Conservation (phyloP, 2,113 vertebrate genomes). For the Catagonus wagneri region DNA sequence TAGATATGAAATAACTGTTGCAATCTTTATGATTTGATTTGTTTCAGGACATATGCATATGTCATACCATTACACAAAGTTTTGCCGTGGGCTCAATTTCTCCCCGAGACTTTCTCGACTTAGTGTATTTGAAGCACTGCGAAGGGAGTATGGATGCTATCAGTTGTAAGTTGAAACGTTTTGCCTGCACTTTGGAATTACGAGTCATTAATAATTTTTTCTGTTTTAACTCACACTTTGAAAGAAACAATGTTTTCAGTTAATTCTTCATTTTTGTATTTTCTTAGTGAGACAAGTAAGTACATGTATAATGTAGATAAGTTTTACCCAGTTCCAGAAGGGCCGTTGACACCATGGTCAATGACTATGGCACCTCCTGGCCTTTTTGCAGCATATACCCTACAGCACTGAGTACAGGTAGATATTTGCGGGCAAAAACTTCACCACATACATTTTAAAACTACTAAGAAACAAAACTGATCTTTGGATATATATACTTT, state of each 20-base stretch:
- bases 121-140: conserved; percentile 80
- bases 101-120: conserved; percentile 84
- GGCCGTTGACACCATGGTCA: not conserved
- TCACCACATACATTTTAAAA: not conserved
- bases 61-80: conserved; percentile 84
- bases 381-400: not conserved
- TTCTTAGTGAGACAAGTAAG: not conserved
- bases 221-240: conserved; percentile 34
- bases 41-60: conserved; percentile 84
- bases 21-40: conserved; percentile 50
- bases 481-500: not conserved
- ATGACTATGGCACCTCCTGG: not conserved
- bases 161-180: conserved; percentile 83
- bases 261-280: conserved; percentile 2
- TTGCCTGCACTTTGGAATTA: conserved; percentile 39
- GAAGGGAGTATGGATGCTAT: conserved; percentile 82
- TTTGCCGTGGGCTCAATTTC: conserved; percentile 86
- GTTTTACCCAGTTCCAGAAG: not conserved
- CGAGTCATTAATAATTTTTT: conserved; percentile 13
- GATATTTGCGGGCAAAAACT: not conserved
- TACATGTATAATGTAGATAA: not conserved
- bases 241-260: not conserved
- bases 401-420: not conserved
- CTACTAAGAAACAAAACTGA: conserved; percentile 25
- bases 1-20: not conserved